Conservation (phyloP, 2,888 invertebrate genomes). For the Ashinkailepas kermadecensis region DNA sequence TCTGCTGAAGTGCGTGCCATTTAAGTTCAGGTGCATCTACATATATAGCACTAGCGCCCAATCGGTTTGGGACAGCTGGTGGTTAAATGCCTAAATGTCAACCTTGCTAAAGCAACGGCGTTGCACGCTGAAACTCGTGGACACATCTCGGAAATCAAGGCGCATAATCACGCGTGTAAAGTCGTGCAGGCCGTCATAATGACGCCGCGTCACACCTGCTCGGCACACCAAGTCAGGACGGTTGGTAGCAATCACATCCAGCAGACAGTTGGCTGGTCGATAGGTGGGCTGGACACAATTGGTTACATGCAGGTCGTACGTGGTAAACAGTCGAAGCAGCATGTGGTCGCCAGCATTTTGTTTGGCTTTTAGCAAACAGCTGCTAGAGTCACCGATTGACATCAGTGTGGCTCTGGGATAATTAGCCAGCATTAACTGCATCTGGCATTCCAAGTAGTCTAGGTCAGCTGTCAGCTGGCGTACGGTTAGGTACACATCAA, state of each 20-base stretch:
- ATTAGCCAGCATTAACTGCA: background rate
- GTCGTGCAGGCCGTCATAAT: background rate
- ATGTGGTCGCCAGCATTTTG: background rate
- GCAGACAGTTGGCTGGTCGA: background rate
- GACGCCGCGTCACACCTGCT: background rate
- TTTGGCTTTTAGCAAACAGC: background rate
- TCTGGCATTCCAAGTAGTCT: background rate
- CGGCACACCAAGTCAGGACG: background rate
- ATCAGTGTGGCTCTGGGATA: background rate
- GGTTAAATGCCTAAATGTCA: background rate
- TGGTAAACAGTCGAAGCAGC: background rate
- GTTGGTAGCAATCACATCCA: background rate
- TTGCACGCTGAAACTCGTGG: background rate
- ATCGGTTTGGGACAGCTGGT: background rate
- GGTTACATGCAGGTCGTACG: background rate
- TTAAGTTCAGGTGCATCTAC: background rate
- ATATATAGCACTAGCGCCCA: background rate
- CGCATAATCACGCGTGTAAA: background rate
- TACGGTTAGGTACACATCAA: background rate
- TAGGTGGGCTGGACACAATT: background rate
- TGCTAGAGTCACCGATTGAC: background rate
- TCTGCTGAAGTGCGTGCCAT: background rate
- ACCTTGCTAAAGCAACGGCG: background rate
- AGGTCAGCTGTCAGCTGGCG: background rate
- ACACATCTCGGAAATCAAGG: fast-evolving